Conservation (phyloP, 2,797 vertebrate species). For the Syngnathus acus region DNA sequence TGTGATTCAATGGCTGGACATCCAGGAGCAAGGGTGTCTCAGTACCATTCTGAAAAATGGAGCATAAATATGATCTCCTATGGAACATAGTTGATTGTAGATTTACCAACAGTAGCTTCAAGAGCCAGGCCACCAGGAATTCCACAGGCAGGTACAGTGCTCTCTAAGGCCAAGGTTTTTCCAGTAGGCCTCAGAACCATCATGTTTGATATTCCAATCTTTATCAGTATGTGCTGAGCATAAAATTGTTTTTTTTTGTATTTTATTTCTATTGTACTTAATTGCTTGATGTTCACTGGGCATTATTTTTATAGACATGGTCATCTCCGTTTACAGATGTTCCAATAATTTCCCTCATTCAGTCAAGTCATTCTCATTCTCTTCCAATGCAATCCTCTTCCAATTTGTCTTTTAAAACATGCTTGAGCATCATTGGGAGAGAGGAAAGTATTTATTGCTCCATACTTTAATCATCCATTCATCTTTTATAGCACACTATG, state of each 20-base stretch:
- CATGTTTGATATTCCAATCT: constrained; percentile 24
- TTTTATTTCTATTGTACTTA: neutral
- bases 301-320: neutral
- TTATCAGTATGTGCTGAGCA: constrained; percentile 13
- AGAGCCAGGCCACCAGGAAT: constrained; percentile 50
- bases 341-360: neutral
- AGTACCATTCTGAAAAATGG: constrained; percentile 75
- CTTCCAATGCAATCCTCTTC: neutral
- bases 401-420: neutral
- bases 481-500: neutral
- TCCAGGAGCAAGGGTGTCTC: constrained; percentile 84
- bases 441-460: neutral
- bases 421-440: neutral
- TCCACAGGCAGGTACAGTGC: constrained; percentile 70
- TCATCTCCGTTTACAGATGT: neutral
- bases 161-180: constrained; percentile 42
- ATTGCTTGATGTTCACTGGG: neutral
- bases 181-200: constrained; percentile 45
- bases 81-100: constrained; percentile 62
- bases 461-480: neutral
- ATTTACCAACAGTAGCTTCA: constrained; percentile 59
- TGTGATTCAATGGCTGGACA: constrained; percentile 88
- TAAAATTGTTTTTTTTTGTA: neutral
- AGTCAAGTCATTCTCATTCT: neutral
- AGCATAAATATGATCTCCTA: constrained; percentile 75